Conservation (phyloP, 2,888 invertebrate species). For the Branchellion lobata region DNA sequence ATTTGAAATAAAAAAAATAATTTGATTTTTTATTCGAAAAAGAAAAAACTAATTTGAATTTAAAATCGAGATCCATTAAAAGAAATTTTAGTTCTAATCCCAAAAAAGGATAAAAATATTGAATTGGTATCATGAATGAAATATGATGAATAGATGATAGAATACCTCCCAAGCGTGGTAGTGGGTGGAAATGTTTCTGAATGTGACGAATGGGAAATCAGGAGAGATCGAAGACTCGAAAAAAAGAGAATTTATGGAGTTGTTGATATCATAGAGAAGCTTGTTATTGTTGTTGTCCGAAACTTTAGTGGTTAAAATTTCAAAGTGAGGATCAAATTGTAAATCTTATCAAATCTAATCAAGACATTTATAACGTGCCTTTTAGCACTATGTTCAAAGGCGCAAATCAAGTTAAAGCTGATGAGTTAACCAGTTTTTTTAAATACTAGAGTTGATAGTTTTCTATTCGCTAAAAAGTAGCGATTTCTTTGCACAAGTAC, state of each 20-base stretch:
- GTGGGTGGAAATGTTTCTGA: conserved; percentile 22
- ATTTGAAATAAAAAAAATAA: no score
- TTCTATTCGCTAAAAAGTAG: no score
- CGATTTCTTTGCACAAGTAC: no score
- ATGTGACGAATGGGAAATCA: not conserved
- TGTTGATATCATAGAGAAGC: conserved; percentile 34
- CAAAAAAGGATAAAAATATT: conserved; percentile 1
- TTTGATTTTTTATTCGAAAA: not conserved
- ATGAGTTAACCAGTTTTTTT: no score
- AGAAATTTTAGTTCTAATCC: not conserved
- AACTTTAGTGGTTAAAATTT: conserved; percentile 13
- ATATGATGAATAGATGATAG: not conserved
- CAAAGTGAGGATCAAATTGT: not conserved
- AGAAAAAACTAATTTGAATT: not conserved
- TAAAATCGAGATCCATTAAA: not conserved
- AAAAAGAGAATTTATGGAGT: conserved; percentile 30
- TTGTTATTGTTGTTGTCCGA: conserved; percentile 30
- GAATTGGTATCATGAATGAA: no score
- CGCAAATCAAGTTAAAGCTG: no score
- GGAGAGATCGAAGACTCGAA: conserved; percentile 22
- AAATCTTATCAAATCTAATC: not conserved
- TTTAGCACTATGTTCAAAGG: no score
- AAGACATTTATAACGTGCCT: no score
- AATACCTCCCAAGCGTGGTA: conserved; percentile 34
- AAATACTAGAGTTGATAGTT: no score